These are phyloP conservation scores for Eristalis tenax DNA, from an alignment of 2,888 invertebrate genomes.

Conservation along the genomic window DNA sequence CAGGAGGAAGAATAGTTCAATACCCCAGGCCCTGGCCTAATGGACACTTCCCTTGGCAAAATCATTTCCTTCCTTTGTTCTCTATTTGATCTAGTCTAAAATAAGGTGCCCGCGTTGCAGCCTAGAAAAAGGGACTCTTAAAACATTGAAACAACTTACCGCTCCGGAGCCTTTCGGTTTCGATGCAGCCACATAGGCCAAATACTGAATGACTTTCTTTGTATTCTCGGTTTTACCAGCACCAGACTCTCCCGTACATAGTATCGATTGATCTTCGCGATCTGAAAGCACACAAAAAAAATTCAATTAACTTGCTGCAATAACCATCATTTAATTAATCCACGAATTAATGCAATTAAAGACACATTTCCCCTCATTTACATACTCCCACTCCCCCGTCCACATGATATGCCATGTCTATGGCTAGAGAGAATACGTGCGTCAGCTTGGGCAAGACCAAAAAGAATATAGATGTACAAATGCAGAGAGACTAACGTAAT, in stretches of 20 bases:
- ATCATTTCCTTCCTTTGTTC: too few relatives aligned
- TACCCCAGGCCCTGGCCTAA: too few relatives aligned
- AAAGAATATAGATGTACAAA: constrained; percentile 16
- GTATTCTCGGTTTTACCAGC: constrained; percentile 99
- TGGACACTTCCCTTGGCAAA: too few relatives aligned
- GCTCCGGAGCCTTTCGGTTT: constrained; percentile 95
- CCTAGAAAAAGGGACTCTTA: neutral
- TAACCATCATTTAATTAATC: neutral
- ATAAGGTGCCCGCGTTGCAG: neutral
- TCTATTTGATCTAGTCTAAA: too few relatives aligned
- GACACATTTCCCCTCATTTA: neutral
- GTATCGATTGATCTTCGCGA: constrained; percentile 99
- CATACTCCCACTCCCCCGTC: neutral
- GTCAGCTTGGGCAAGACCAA: constrained; percentile 53
- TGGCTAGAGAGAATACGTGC: constrained; percentile 32
- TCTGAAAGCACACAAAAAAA: constrained; percentile 84
- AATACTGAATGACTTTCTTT: constrained; percentile 99
- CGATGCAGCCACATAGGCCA: constrained; percentile 99
- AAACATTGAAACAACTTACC: constrained; percentile 83
- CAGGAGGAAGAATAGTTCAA: too few relatives aligned
- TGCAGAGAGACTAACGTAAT: constrained; percentile 50
- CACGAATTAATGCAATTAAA: constrained; percentile 11
- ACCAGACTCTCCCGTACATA: constrained; percentile 99
- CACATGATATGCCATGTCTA: constrained; percentile 33
- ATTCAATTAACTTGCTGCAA: neutral